A percentile compares a stretch with the other conserved stretches of the same genome.
Evolutionary conservation across 2,797 vertebrate genomes (phyloP).

Genomic region (Podarcis siculus): DNA sequence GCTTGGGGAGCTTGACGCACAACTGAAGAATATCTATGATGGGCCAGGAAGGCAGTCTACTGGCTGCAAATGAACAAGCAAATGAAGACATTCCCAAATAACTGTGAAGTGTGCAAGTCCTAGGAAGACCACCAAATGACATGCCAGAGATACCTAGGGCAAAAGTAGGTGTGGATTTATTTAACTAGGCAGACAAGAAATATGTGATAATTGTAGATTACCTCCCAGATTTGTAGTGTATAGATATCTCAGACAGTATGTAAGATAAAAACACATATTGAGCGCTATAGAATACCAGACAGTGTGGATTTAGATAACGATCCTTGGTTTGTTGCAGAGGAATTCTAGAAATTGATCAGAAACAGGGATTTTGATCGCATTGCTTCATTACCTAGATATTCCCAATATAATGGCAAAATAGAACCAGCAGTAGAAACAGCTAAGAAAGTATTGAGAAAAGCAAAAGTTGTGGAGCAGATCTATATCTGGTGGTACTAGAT

Average conservation of each 20-base stretch:
- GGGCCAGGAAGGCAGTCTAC: neutral
- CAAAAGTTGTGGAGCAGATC: neutral
- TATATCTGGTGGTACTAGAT: neutral
- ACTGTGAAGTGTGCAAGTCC: neutral
- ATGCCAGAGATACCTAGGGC: neutral
- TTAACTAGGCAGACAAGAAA: neutral
- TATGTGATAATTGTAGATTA: neutral
- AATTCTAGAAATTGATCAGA: neutral
- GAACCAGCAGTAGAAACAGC: neutral
- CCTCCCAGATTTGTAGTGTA: neutral
- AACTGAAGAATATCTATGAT: neutral
- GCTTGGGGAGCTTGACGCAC: too few species aligned
- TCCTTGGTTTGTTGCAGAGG: neutral
- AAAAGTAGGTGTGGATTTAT: neutral
- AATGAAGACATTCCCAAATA: neutral
- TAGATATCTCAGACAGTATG: neutral
- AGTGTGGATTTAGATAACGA: neutral
- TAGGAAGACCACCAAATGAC: neutral
- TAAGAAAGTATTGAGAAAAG: neutral
- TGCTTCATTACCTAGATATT: neutral
- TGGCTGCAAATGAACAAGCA: neutral
- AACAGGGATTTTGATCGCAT: neutral
- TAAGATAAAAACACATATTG: neutral
- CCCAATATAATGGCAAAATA: neutral
- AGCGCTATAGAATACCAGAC: neutral